Conservation (phyloP, 37 sponge, comb jelly and placozoan genomes). For the Agelas oroides region DNA sequence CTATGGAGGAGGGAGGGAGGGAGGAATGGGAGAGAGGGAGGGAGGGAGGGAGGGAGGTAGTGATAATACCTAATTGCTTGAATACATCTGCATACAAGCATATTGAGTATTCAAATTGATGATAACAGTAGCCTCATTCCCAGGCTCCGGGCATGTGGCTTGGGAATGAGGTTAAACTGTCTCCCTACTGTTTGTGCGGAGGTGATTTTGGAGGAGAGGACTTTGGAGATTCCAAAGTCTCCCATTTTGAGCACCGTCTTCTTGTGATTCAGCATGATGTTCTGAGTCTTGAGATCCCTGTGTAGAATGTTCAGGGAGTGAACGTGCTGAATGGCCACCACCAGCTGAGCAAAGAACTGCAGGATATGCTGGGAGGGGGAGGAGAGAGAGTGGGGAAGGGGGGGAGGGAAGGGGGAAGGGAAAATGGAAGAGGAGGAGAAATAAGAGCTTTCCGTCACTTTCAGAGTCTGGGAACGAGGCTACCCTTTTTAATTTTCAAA, state of each 20-base stretch:
- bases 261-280: slow-evolving; percentile 81
- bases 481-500: too few relatives aligned
- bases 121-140: too few relatives aligned
- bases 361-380: slow-evolving; percentile 66
- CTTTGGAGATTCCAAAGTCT: slow-evolving; percentile 93
- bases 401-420: not conserved
- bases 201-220: slow-evolving; percentile 89
- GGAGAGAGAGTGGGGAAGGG: not conserved
- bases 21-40: not conserved
- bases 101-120: not conserved
- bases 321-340: slow-evolving; percentile 83
- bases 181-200: slow-evolving; percentile 81
- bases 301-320: slow-evolving; percentile 89
- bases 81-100: too few relatives aligned
- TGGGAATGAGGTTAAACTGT: not conserved
- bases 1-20: slow-evolving; percentile 37
- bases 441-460: not conserved
- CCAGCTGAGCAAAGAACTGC: slow-evolving; percentile 84
- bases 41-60: not conserved
- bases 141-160: too few relatives aligned
- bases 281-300: slow-evolving; percentile 93
- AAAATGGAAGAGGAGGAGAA: not conserved
- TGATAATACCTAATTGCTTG: not conserved
- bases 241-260: slow-evolving; percentile 85
- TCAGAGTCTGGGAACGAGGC: not conserved